These are phyloP conservation scores for Charaxes varanes DNA, from an alignment of 1,140 invertebrate species.

Conservation along the genomic window DNA sequence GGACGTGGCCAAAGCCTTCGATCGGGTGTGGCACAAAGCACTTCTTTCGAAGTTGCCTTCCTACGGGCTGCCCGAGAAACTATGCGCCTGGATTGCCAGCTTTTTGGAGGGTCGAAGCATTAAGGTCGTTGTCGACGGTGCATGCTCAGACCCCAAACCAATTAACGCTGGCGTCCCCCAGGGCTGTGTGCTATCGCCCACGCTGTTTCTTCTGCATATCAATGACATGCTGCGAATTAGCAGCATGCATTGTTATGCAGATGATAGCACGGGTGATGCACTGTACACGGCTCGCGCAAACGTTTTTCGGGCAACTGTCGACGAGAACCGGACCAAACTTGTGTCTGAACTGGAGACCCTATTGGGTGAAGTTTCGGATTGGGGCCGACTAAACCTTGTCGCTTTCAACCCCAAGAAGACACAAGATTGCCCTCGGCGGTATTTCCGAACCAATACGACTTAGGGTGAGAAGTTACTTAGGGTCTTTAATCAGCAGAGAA, in stretches of 20 bases:
- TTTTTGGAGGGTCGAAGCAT: constrained; percentile 11
- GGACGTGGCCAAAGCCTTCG: constrained; percentile 33
- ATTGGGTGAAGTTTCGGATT: too few relatives aligned
- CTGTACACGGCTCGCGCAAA: neutral
- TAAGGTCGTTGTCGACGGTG: constrained; percentile 6
- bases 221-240: neutral
- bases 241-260: neutral
- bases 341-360: neutral
- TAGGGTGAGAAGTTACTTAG: too few relatives aligned
- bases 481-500: too few relatives aligned
- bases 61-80: constrained; percentile 12
- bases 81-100: constrained; percentile 10
- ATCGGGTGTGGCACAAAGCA: constrained; percentile 33
- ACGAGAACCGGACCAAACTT: neutral
- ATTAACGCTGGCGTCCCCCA: constrained; percentile 7
- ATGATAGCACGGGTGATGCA: neutral
- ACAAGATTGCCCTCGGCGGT: too few relatives aligned
- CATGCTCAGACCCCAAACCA: constrained; percentile 6
- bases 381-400: too few relatives aligned
- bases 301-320: neutral
- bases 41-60: too few relatives aligned
- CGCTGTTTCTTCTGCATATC: constrained; percentile 1
- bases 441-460: too few relatives aligned
- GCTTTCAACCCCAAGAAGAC: too few relatives aligned
- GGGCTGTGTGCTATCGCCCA: constrained; percentile 2